Evolutionary conservation across 2,113 vertebrate species (phyloP), one percentile per base, ranked within the genome.

Genomic region (Oxyruncus cristatus): DNA sequence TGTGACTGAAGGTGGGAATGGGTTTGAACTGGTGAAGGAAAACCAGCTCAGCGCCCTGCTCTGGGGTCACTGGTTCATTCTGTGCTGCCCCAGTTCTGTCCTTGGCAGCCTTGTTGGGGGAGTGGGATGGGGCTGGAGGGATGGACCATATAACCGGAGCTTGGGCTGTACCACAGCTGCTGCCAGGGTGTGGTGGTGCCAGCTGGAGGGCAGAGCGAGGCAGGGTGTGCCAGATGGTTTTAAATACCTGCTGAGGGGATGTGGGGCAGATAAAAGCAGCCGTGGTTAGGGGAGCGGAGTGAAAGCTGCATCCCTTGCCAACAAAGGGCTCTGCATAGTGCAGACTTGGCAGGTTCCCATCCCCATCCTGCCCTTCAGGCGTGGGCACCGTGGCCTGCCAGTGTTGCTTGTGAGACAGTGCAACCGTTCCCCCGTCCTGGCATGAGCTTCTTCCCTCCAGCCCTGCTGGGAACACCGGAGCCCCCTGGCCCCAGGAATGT

Each of bases 101-200:
- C 32, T 70, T 62, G 77, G 63, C 70, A 58, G 72, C 53, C 68
- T 30, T 7, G 5, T 1, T 1, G 4, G 53, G 9, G 26, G 30
- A 37, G 8, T 18, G 33, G 80, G 58, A 85, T 66, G 47, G 42
- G 72, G 79, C 58, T n/a, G 94, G 26, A 84, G 53, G 72, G 81
- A 26, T 33, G 21, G 23, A 39, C 9, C 1, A 0, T 32, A 11
- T 1, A 5, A 14, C 39, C 0, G 0, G 49, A 81, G 50, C 41
- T 59, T 7, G 11, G 58, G 44, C 27, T 39, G 77, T 46, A 27
- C 41, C 55, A 4, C 2, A 3, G 66, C 39, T 89, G 67, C 56
- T 80, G n/a, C 35, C 37, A 21, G 52, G 58, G 52, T 1, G 35
- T 88, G 91, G 76, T 49, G 91, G 27, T 89, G 86, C 59, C 12